Evolutionary conservation across 2,888 invertebrate species (phyloP).

Genomic region (Meiosimyza decipiens): DNA sequence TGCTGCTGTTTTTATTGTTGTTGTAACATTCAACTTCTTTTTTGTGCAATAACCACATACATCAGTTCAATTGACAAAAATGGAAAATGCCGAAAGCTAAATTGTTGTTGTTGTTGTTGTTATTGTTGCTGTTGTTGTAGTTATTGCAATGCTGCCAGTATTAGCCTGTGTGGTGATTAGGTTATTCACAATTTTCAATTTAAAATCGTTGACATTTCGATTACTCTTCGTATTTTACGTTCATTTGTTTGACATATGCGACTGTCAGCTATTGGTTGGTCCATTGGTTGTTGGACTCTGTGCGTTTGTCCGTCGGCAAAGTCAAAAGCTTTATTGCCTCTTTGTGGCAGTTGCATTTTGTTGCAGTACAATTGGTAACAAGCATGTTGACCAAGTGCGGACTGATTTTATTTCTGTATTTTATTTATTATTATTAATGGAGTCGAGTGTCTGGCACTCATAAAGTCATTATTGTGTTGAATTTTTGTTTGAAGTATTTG

Average conservation of each 20-base stretch:
- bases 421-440: conserved; percentile 21
- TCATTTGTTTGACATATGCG: conserved; percentile 30
- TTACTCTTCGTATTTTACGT: conserved; percentile 42
- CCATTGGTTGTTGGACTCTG: background rate
- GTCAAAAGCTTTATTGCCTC: conserved; percentile 17
- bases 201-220: conserved; percentile 55
- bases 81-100: conserved; percentile 31
- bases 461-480: too few species aligned
- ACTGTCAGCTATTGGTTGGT: conserved; percentile 5
- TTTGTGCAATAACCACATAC: conserved; percentile 14
- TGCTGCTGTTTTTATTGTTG: too few species aligned
- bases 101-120: conserved; percentile 16
- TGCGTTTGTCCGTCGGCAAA: background rate
- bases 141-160: conserved; percentile 16
- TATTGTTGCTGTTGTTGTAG: conserved; percentile 5
- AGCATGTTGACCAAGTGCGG: conserved; percentile 19
- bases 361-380: conserved; percentile 15
- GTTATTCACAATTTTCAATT: conserved; percentile 55
- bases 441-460: background rate
- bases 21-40: too few species aligned
- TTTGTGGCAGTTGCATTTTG: conserved; percentile 25
- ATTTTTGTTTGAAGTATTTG: too few species aligned
- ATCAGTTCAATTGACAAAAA: conserved; percentile 20
- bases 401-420: too few species aligned
- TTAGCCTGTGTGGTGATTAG: conserved; percentile 49